Base-by-base conservation (phyloP, 2,797 vertebrate genomes). In the Enteromius paludinosus region DNA sequence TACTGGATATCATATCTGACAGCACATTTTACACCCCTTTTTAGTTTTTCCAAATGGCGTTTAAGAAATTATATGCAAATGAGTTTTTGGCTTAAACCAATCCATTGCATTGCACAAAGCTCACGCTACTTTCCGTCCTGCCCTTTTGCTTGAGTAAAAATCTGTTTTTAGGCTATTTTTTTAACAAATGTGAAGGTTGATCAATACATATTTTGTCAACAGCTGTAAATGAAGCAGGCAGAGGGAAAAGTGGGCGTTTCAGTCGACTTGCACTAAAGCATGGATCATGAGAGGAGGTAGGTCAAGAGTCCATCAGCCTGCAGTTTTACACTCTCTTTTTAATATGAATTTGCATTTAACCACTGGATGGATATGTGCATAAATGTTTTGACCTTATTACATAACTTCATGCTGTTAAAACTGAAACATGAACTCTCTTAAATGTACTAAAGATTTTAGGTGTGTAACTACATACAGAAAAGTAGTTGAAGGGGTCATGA, bases 271-370 rank as follows among this genome's bases (percentile, higher is more conserved):
- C 85, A 84, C 59, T 83, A 85, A 84, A 86, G 54, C 72, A 95
- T 95, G 94, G 95, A 95, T 82, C 94, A 90, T 89, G 94, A 94
- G 59, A 88, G 92, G 82, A 91, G 94, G 95, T 95, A 83, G 91
- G 93, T 86, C 59, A 41, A 41, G 11, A 3, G 28, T 49, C 38
- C 8, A 25, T 38, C 71, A 17, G 62, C 65, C 33, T 56, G 43
- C 43, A 59, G 43, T 20, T 20, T 41, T 17, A 33, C 54, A 3
- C 54, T 72, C 41, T 47, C 38, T 64, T 3, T 78, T 47, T 65
- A 3, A 1, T 25, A 20, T n/a, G 80, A 0, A 62, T 30, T n/a
- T 14, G 0, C 6, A 18, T 38, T 8, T n/a, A 66, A 9, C 33
- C 7, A n/a, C 45, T 66, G 4, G 33, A 23, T n/a, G n/a, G 9